Conservation (phyloP, 2,113 vertebrate species). For the Strix aluco region DNA sequence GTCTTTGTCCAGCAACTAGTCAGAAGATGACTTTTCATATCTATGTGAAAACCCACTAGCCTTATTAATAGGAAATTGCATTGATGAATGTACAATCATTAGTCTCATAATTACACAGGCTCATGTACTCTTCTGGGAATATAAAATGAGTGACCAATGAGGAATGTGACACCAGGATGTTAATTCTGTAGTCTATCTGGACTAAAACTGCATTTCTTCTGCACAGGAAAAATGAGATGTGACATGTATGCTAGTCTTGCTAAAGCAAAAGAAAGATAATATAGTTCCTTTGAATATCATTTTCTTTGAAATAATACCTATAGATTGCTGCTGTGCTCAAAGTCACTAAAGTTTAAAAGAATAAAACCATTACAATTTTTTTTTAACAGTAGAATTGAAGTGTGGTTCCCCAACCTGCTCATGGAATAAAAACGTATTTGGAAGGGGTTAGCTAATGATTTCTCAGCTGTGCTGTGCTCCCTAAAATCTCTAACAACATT, state of each 20-base stretch:
- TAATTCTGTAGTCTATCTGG: neutral
- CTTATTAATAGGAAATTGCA: neutral
- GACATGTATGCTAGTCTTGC: neutral
- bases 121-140: neutral
- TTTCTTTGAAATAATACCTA: neutral
- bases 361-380: neutral
- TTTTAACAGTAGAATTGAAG: neutral
- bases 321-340: neutral
- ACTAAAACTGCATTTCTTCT: neutral
- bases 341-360: neutral
- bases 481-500: neutral
- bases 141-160: neutral
- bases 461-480: neutral
- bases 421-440: conserved; percentile 19
- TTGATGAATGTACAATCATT: neutral
- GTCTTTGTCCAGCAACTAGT: neutral
- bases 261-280: neutral
- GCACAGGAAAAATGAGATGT: neutral
- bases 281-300: neutral
- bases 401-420: neutral
- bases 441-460: conserved; percentile 5
- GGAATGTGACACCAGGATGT: neutral
- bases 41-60: neutral
- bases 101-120: neutral
- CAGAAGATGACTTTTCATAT: neutral